Evolutionary conservation across 2,888 invertebrate species (phyloP).

Genomic region (Leptopilina drosophilae): DNA sequence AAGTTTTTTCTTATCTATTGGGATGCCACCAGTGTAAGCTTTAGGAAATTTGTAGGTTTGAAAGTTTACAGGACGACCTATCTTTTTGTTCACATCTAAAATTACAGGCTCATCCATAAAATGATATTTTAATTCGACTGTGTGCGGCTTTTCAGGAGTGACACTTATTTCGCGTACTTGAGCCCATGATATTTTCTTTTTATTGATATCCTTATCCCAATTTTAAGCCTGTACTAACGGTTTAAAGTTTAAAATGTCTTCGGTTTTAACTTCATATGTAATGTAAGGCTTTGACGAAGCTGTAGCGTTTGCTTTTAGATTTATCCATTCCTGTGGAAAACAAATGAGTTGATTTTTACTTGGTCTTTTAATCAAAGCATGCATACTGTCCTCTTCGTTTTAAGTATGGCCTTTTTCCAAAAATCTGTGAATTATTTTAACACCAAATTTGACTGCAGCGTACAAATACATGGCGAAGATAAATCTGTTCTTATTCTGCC

Average conservation of each 20-base stretch:
- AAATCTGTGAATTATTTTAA: neutral
- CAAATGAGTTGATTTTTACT: neutral
- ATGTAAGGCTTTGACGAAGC: neutral
- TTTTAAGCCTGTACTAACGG: neutral
- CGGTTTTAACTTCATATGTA: neutral
- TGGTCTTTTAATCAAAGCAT: neutral
- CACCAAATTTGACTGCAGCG: neutral
- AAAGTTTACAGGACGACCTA: neutral
- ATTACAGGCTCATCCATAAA: neutral
- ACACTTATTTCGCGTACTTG: neutral
- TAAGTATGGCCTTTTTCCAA: neutral
- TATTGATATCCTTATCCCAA: neutral
- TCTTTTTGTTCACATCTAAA: neutral
- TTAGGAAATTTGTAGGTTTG: neutral
- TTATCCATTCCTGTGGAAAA: neutral
- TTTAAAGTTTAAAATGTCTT: neutral
- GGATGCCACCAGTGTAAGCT: no score
- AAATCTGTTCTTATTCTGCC: constrained; percentile 1
- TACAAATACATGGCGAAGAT: neutral
- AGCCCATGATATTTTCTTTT: neutral
- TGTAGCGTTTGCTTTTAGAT: neutral
- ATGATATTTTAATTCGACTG: neutral
- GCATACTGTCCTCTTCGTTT: constrained; percentile 4
- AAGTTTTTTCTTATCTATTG: no score
- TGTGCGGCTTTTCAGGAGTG: neutral